A percentile compares a stretch with the other conserved stretches of the same genome.
phyloP scores from a whole-genome alignment of 2,113 vertebrate genomes.

The Oreocharis arfaki region DNA sequence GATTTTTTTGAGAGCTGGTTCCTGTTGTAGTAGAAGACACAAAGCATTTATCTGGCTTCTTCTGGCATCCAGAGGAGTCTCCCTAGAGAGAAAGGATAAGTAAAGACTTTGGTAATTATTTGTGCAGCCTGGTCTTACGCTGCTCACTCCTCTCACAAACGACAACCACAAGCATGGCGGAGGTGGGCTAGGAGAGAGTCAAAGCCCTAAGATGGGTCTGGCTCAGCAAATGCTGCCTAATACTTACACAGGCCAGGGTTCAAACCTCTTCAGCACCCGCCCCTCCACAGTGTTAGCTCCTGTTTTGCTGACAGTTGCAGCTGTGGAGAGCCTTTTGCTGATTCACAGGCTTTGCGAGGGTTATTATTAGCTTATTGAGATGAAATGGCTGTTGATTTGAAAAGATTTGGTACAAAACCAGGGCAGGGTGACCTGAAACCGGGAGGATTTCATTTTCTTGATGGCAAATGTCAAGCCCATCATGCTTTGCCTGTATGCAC shows the following conservation, averaged over 20 bases:
- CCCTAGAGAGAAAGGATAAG: background rate
- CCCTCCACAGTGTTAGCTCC: background rate
- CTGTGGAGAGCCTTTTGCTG: background rate
- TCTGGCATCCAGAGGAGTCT: background rate
- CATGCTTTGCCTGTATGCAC: background rate
- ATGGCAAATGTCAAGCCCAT: background rate
- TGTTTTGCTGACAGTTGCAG: background rate
- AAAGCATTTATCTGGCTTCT: background rate
- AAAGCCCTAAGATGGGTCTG: background rate
- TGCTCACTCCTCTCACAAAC: background rate
- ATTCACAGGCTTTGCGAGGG: background rate
- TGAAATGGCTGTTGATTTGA: background rate
- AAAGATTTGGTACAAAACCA: background rate
- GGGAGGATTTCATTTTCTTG: background rate
- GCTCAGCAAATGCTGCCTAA: background rate
- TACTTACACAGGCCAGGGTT: background rate
- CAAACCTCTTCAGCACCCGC: background rate
- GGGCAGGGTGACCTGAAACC: background rate
- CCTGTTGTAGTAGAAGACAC: background rate
- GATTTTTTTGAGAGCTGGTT: background rate
- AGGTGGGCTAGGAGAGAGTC: background rate
- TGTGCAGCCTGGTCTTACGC: background rate
- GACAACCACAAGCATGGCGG: fast-evolving
- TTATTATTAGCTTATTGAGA: background rate
- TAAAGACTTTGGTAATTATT: background rate